Conservation (phyloP, 2,113 vertebrate genomes). For the Elanus axillaris region DNA sequence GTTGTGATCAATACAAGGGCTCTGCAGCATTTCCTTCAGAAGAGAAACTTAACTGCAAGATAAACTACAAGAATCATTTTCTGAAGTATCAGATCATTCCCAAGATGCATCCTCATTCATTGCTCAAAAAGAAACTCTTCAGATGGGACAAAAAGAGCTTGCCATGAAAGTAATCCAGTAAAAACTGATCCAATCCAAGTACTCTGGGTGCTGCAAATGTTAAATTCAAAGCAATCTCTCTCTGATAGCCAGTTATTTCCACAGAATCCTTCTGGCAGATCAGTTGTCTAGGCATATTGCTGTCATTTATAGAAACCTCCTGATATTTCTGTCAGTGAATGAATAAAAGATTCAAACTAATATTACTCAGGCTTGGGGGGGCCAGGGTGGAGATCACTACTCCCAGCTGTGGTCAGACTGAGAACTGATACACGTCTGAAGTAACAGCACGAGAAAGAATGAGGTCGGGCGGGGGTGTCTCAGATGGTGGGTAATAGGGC, state of each 20-base stretch:
- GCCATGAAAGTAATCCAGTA: slow-evolving; percentile 26
- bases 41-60: background rate
- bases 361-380: background rate
- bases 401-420: background rate
- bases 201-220: slow-evolving; percentile 1
- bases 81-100: slow-evolving; percentile 31
- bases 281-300: background rate
- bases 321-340: slow-evolving; percentile 2
- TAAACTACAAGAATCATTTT: slow-evolving; percentile 35
- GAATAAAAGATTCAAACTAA: slow-evolving; percentile 14
- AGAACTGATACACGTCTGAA: slow-evolving; percentile 26
- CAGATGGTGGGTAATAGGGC: slow-evolving; percentile 24
- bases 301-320: slow-evolving; percentile 29
- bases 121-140: slow-evolving; percentile 54
- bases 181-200: slow-evolving; percentile 31
- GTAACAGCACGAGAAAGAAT: slow-evolving; percentile 26
- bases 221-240: slow-evolving; percentile 40
- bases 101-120: slow-evolving; percentile 33
- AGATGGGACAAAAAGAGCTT: slow-evolving; percentile 46
- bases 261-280: background rate
- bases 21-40: slow-evolving; percentile 12
- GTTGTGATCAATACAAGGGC: background rate
- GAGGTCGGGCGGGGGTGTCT: slow-evolving; percentile 3
- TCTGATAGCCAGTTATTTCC: background rate
- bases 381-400: slow-evolving; percentile 49